Evolutionary conservation across 2,888 invertebrate genomes (phyloP).

Genomic region (Nasonia oneida): DNA sequence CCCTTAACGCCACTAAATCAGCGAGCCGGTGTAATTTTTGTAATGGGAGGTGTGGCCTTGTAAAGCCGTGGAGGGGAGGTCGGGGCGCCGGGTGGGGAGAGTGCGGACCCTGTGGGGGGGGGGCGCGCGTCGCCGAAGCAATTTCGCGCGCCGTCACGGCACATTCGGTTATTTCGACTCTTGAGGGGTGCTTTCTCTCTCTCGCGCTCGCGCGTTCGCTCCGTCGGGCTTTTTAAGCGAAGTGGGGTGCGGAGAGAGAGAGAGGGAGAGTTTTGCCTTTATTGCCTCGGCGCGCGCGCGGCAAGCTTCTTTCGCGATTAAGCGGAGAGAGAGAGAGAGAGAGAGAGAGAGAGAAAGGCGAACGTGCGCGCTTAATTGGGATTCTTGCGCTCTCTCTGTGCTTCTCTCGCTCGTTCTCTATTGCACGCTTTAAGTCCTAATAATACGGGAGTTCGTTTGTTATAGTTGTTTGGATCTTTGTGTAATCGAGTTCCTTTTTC

Average conservation of each 20-base stretch:
- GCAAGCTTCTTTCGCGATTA: conserved; percentile 58
- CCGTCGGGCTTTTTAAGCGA: conserved; percentile 12
- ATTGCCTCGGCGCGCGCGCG: conserved; percentile 36
- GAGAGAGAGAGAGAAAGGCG: conserved; percentile 12
- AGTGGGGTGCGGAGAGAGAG: background rate
- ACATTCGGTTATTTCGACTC: conserved; percentile 66
- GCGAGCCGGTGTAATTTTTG: conserved; percentile 79
- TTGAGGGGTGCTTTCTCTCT: conserved; percentile 33
- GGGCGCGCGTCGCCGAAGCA: conserved; percentile 23
- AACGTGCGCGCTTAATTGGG: conserved; percentile 59
- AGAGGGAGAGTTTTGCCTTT: conserved; percentile 38
- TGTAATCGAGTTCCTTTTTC: conserved; percentile 47
- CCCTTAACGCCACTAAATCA: conserved; percentile 76
- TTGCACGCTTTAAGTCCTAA: conserved; percentile 44
- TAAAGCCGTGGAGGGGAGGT: conserved; percentile 67
- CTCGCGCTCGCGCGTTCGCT: conserved; percentile 41
- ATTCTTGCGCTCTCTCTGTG: conserved; percentile 56
- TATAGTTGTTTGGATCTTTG: conserved; percentile 44
- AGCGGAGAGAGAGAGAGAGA: conserved; percentile 25
- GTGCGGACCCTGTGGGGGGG: background rate
- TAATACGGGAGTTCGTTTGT: conserved; percentile 50
- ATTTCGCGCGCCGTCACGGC: conserved; percentile 48
- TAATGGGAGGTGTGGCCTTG: conserved; percentile 79
- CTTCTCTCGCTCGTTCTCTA: conserved; percentile 27
- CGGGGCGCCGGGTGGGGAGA: conserved; percentile 59